These are phyloP conservation scores for Delphinapterus leucas DNA, from an alignment of 2,113 vertebrate genomes.

Conservation along the genomic window DNA sequence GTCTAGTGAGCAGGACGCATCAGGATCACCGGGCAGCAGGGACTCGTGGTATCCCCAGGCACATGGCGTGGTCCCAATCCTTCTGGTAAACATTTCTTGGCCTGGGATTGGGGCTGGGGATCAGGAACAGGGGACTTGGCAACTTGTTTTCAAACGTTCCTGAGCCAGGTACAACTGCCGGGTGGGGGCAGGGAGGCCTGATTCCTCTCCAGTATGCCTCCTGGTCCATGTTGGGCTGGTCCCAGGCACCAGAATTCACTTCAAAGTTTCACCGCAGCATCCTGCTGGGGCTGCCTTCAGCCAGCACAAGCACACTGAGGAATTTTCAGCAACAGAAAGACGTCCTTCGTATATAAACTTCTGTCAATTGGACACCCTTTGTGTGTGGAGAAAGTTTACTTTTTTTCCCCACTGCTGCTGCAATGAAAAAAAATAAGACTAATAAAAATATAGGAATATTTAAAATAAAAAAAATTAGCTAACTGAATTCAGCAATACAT, in stretches of 20 bases:
- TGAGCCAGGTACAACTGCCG: not conserved
- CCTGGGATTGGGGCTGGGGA: not conserved
- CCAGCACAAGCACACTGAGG: not conserved
- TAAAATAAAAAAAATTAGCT: not conserved
- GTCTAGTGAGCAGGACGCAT: not conserved
- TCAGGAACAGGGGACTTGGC: not conserved
- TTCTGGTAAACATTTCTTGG: not conserved
- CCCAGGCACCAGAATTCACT: not conserved
- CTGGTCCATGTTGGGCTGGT: not conserved
- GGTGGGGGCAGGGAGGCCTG: not conserved
- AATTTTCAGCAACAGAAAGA: not conserved
- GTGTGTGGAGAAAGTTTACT: not conserved
- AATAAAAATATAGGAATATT: not conserved
- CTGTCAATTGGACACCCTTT: not conserved
- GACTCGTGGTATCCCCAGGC: not conserved
- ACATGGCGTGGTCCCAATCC: not conserved
- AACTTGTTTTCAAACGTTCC: not conserved
- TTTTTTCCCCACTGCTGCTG: no score
- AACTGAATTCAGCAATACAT: not conserved
- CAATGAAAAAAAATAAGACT: not conserved
- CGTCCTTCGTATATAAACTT: not conserved
- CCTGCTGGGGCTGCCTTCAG: not conserved
- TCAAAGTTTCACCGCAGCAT: not conserved
- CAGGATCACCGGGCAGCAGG: rapidly evolving
- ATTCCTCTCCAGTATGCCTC: not conserved